Conservation (phyloP, 1,140 invertebrate genomes). For the Rhagoletis zephyria region DNA sequence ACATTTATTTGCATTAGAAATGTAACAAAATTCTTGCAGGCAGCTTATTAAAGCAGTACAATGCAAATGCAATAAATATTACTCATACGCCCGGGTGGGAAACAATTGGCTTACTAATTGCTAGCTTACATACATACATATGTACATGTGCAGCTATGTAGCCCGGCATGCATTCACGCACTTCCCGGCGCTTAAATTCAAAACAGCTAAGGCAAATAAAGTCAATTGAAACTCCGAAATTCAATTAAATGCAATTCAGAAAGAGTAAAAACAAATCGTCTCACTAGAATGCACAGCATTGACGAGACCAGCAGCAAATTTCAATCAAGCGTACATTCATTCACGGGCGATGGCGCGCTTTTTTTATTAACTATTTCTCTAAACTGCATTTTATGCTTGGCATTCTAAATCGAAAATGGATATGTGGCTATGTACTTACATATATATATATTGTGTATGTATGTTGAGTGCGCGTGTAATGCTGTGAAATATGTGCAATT, state of each 20-base stretch:
- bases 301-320: not conserved
- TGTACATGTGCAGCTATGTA: too few relatives aligned
- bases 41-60: too few relatives aligned
- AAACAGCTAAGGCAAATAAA: not conserved
- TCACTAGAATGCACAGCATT: not conserved
- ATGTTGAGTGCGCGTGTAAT: not conserved
- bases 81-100: too few relatives aligned
- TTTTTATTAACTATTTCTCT: not conserved
- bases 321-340: not conserved
- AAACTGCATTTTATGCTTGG: too few relatives aligned
- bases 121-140: too few relatives aligned
- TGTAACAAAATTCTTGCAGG: too few relatives aligned
- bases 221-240: not conserved
- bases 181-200: conserved; percentile 28
- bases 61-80: too few relatives aligned
- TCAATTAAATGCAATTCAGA: not conserved
- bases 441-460: not conserved
- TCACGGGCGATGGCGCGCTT: not conserved
- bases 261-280: not conserved
- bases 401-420: not conserved
- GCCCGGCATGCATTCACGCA: not conserved
- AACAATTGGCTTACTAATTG: too few relatives aligned
- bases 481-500: conserved; percentile 4
- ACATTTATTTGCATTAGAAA: too few relatives aligned
- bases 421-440: not conserved